These are phyloP conservation scores for Diorhabda carinulata DNA, from an alignment of 1,140 invertebrate genomes.

Conservation along the genomic window DNA sequence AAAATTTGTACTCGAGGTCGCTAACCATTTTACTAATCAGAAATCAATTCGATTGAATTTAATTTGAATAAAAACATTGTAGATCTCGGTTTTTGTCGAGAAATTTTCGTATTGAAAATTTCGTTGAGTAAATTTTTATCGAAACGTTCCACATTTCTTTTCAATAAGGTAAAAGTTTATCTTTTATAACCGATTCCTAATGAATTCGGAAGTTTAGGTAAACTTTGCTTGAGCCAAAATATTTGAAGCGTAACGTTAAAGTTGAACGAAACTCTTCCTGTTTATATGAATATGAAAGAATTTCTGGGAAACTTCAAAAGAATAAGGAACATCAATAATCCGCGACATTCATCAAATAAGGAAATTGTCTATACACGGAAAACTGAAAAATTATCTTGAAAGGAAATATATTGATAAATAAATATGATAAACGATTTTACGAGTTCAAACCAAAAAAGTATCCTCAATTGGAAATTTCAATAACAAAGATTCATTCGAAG, in stretches of 20 bases:
- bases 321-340: constrained; percentile 3
- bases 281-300: neutral
- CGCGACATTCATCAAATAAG: neutral
- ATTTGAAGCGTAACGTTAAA: neutral
- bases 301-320: constrained; percentile 1
- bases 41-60: no score
- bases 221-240: neutral
- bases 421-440: no score
- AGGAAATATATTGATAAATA: no score
- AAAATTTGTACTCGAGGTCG: no score
- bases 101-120: no score
- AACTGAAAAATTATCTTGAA: neutral
- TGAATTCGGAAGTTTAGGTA: neutral
- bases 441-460: no score
- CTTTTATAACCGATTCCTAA: constrained; percentile 1
- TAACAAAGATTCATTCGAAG: no score
- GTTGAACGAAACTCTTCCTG: neutral
- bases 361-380: neutral
- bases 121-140: no score
- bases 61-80: no score
- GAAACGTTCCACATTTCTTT: neutral
- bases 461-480: no score
- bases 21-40: no score
- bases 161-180: neutral
- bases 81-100: no score